These are phyloP conservation scores for Alligator sinensis DNA, from an alignment of 2,113 vertebrate genomes.

Conservation along the genomic window DNA sequence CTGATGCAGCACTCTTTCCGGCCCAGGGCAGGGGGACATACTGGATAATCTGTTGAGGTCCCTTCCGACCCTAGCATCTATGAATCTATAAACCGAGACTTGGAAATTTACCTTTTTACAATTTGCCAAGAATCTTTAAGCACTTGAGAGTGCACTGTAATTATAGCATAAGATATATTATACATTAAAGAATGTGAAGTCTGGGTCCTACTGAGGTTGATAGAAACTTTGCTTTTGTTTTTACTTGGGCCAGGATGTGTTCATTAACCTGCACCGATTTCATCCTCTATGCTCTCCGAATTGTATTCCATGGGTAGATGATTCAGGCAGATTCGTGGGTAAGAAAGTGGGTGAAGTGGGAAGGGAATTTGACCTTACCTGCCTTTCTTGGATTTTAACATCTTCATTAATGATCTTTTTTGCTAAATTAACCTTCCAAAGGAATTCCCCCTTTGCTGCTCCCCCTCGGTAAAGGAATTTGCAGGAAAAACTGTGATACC, in stretches of 20 bases:
- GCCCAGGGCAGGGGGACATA: too few species aligned
- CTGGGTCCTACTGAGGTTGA: background rate
- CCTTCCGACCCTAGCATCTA: too few species aligned
- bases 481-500: background rate
- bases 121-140: background rate
- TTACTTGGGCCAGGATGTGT: background rate
- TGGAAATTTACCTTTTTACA: background rate
- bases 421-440: background rate
- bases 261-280: too few species aligned
- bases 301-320: background rate
- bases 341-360: background rate
- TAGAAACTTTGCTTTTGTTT: background rate
- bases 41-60: too few species aligned
- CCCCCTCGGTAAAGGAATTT: background rate
- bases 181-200: background rate
- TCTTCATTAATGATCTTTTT: background rate
- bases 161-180: background rate
- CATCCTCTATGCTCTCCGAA: background rate
- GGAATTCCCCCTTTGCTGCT: background rate
- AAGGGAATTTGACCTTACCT: background rate
- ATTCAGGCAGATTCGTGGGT: background rate
- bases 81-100: background rate
- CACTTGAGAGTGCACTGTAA: background rate
- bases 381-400: accelerated
- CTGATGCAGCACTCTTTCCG: too few species aligned